A percentile compares a stretch with the other conserved stretches of the same genome.
These are phyloP conservation scores for Acholoe squamosa DNA, from an alignment of 2,888 invertebrate genomes.

Conservation along the genomic window DNA sequence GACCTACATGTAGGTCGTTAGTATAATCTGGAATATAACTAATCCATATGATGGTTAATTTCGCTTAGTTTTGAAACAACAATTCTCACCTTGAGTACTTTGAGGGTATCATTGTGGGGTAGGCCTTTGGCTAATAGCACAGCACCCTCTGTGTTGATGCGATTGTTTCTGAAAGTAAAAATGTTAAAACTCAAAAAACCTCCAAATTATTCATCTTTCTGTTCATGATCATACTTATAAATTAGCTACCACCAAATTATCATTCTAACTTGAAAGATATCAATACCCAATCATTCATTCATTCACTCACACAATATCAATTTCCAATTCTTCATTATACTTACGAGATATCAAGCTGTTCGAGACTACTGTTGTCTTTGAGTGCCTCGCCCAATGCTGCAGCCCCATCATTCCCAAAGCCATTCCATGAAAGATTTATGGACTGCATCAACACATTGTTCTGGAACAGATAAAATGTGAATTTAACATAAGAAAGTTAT, in stretches of 20 bases:
- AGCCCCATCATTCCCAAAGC: conserved; percentile 82
- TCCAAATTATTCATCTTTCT: no score
- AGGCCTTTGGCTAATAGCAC: conserved; percentile 82
- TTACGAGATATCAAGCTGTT: conserved; percentile 81
- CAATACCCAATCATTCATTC: no score
- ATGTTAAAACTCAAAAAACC: no score
- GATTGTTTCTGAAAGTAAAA: conserved; percentile 79
- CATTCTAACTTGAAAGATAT: no score
- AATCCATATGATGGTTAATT: no score
- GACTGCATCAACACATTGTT: conserved; percentile 80
- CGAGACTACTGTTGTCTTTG: conserved; percentile 79
- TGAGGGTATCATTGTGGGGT: conserved; percentile 79
- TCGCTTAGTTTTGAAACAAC: no score
- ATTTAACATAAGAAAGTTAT: no score
- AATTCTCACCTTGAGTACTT: conserved; percentile 78
- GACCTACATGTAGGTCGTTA: no score
- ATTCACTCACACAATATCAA: no score
- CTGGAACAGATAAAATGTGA: conserved; percentile 71
- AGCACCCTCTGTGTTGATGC: conserved; percentile 82
- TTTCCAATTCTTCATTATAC: conserved; percentile 68
- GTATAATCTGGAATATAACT: no score
- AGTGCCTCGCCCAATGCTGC: conserved; percentile 81
- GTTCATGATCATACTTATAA: no score
- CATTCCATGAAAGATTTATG: conserved; percentile 82
- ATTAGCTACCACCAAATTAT: no score